Base-by-base conservation (phyloP, 2,797 vertebrate species). In the Furcifer pardalis region DNA sequence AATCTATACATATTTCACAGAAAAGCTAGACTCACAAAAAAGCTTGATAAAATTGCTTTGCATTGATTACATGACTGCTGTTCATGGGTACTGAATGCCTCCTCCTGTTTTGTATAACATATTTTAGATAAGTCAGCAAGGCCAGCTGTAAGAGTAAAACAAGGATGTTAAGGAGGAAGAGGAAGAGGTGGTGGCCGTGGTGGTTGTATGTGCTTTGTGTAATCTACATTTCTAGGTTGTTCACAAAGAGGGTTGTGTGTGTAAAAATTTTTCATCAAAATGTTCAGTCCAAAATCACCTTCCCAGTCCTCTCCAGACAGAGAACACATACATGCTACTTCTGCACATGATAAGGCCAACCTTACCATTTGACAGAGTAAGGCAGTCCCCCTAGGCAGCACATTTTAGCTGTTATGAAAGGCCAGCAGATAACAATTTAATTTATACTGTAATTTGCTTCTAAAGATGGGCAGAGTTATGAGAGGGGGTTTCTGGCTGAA, bases 121-220 rank as follows among this genome's bases (percentile, higher is more conserved):
- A 81, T 86, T 77, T 86, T 77, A 60, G 72, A 62, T 83, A 5
- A 81, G 71, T 90, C 81, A 59, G 83, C 32, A 66, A 72, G 79
- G n/a, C 35, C 56, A 19, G 0, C 56, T 80, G 60, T 25, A 72
- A 68, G 62, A 10, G 13, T 13, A 75, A 88, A 63, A 0, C 2
- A 77, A 84, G 62, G 19, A 5, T 0, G 0, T 85, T 30, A 52
- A 69, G 40, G 23, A 15, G 30, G 62, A 69, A 21, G 19, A 10
- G 21, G 40, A n/a, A n/a, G n/a, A n/a, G n/a, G n/a, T n/a, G n/a
- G n/a, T n/a, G n/a, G n/a, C n/a, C n/a, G n/a, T n/a, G 25, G 81
- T 23, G 42, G 23, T 46, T 10, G 0, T 66, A 83, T 65, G 2
- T 79, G 21, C 1, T 79, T 87, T 87, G 86, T 79, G n/a, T 84